phyloP scores from a whole-genome alignment of 2,797 vertebrate species.

The Ambastaia sidthimunki region DNA sequence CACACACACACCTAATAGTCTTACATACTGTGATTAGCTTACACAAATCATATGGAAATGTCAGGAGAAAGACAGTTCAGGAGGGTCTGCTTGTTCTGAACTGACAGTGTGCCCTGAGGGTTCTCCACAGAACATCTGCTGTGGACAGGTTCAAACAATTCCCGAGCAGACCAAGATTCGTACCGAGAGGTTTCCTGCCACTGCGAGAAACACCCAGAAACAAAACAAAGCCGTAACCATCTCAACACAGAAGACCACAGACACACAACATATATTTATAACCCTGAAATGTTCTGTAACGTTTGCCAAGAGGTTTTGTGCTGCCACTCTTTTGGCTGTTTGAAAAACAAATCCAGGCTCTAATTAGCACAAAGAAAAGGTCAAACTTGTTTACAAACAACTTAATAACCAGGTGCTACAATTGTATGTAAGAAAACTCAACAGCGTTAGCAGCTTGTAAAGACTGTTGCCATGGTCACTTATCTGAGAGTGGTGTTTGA shows the following conservation, averaged over 20 bases:
- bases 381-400: not conserved
- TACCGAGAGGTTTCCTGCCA: not conserved
- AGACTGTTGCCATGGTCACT: not conserved
- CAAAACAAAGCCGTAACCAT: constrained; percentile 39
- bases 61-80: not conserved
- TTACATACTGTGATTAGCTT: not conserved
- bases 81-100: not conserved
- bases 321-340: not conserved
- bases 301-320: constrained; percentile 8
- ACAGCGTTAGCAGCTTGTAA: not conserved
- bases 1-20: not conserved
- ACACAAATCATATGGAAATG: constrained; percentile 4
- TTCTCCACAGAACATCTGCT: constrained; percentile 25
- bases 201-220: constrained; percentile 16
- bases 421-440: constrained; percentile 9
- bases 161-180: constrained; percentile 1
- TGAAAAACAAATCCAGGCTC: constrained; percentile 10
- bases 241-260: constrained; percentile 22
- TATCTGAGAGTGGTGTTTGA: not conserved
- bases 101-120: not conserved
- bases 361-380: not conserved
- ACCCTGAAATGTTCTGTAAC: not conserved
- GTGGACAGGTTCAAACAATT: constrained; percentile 36
- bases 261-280: constrained; percentile 8
- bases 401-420: constrained; percentile 1